Evolutionary conservation across 2,113 vertebrate genomes (phyloP), one percentile per base, ranked within the genome.

Genomic region (Proterorhinus semilunaris): DNA sequence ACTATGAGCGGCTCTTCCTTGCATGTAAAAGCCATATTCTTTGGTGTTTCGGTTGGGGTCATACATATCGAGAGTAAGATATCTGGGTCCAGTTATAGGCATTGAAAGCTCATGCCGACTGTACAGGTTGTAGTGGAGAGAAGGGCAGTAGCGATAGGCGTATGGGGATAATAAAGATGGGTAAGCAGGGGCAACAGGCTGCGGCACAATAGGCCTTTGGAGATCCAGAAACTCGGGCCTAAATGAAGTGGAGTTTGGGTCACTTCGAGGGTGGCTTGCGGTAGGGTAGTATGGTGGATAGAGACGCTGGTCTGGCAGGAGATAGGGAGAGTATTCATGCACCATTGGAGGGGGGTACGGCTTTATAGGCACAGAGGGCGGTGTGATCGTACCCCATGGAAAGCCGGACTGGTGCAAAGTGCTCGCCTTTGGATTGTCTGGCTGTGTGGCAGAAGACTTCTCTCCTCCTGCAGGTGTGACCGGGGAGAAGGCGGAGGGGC

Each of bases 401-500:
- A 93, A 90, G 54, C 87, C 74, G 1, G 93, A 91, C 0, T 94
- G 75, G 5, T 93, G 93, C 74, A 96, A 95, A 0, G 92, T 87
- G 80, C 75, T 64, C 15, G 82, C 79, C 75, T 93, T 92, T 65
- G 78, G 65, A 43, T 86, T 70, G 0, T 90, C 71, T 5, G 90
- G 58, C 68, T 84, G 81, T 15, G 88, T 83, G 10, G 84, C 74
- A 0, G 88, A 78, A 10, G 89, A 87, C 0, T 92, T 78, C 27
- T 90, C 86, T 27, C 70, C 12, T 8, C 74, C 76, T 72, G 87
- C 91, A 71, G 90, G 81, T 21, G 83, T 83, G 73, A 92, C 91
- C 0, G 78, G 84, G 2, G 94, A 92, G 0, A 98, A 98, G 6
- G 97, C 96, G 0, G 97, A 98, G 3, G 91, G 90, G 77, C 93